Base-by-base conservation (phyloP, 1,140 invertebrate species). In the Drosophila serrata region DNA sequence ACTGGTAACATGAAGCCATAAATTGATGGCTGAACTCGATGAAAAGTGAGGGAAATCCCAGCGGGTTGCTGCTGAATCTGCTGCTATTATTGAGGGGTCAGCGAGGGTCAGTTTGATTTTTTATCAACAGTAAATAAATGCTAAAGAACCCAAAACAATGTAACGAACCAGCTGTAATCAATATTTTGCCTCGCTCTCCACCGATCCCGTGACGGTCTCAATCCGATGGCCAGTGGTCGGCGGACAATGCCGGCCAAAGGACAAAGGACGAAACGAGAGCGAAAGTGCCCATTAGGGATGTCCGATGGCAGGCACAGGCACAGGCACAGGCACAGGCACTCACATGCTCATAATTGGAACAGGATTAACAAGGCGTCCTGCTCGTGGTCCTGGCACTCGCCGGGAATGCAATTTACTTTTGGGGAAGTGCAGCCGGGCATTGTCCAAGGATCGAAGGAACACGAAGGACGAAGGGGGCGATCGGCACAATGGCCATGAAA, bases 251-350 rank as follows among this genome's bases (percentile, higher is more conserved):
- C 62, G 63, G 43, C 42, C 37, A 24, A 29, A 29, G 42, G 65
- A 72, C 62, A 68, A 68, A 68, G 35, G 62, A 24, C n/a, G 27
- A 33, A 46, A 17, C 35, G 74, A 90, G 80, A 85, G 70, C 65
- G 78, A 90, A 90, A 90, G 85, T 90, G 81, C 81, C 86, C 85
- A 90, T 88, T 84, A 88, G 85, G 82, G 76, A 72, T 72, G 68
- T 17, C 48, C 49, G 33, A 43, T 33, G 43, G 37, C 39, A 79
- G 68, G 33, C 29, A 63, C 70, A 82, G 43, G 55, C 82, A 81
- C 82, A 81, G 75, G 49, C 82, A 86, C 82, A 86, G 78, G 81
- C 79, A 79, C 82, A 86, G 75, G 51, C 82, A 88, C 84, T 87
- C 85, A 88, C 76, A 87, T 77, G 77, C 63, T 73, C 85, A 85